Conservation (phyloP, 2,113 vertebrate species). For the Boleophthalmus pectinirostris region DNA sequence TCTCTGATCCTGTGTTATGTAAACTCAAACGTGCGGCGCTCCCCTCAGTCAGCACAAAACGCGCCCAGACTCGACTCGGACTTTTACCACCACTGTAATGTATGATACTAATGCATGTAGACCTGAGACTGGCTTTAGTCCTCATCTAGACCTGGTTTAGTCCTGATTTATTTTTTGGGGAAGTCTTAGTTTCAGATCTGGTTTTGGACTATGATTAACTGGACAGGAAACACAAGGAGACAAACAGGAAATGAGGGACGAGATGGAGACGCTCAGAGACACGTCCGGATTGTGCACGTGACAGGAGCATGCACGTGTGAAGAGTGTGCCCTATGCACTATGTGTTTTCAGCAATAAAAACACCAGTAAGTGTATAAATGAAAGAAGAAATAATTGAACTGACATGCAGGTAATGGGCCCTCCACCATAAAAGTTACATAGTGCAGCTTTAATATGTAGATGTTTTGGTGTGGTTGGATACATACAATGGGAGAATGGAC, state of each 20-base stretch:
- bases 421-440: no score
- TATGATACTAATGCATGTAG: no score
- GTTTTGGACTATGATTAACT: not conserved
- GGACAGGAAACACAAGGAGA: constrained; percentile 3
- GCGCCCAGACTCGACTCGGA: not conserved
- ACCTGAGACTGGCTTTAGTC: no score
- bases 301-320: not conserved
- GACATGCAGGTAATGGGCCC: no score
- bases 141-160: not conserved
- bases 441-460: no score
- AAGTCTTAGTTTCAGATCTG: not conserved
- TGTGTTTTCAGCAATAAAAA: not conserved
- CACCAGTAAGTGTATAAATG: no score
- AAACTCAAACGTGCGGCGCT: constrained; percentile 23
- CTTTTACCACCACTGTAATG: not conserved
- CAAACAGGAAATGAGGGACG: constrained; percentile 1
- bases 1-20: constrained; percentile 1
- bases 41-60: not conserved
- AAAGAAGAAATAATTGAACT: no score
- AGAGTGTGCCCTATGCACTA: not conserved
- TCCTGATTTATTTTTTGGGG: not conserved
- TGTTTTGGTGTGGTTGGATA: no score
- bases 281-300: not conserved
- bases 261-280: not conserved
- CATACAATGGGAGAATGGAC: no score